Conservation (phyloP, 2,113 vertebrate species). For the Pituophis catenifer region DNA sequence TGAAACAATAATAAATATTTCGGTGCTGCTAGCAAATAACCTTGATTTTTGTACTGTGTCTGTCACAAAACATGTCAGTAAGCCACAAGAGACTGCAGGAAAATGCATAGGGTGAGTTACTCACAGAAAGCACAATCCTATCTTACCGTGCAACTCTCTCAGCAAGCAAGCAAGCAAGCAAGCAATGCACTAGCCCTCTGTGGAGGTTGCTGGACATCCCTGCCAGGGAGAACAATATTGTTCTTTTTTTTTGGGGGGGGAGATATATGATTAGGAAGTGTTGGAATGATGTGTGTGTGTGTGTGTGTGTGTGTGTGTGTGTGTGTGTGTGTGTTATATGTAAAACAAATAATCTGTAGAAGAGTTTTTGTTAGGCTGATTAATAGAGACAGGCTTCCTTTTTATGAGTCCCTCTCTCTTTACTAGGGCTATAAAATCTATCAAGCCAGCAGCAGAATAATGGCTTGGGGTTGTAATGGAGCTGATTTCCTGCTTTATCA, state of each 20-base stretch:
- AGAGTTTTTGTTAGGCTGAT: not conserved
- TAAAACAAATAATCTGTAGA: not conserved
- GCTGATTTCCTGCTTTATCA: not conserved
- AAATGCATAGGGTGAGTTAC: not conserved
- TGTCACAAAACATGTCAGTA: not conserved
- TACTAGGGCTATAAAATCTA: not conserved
- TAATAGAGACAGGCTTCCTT: not conserved
- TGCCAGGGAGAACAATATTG: not conserved
- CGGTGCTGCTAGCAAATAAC: not conserved
- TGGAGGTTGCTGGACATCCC: not conserved
- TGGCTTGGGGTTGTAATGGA: not conserved
- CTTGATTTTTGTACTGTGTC: not conserved
- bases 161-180: not conserved
- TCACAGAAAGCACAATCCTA: not conserved
- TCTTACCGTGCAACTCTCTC: not conserved
- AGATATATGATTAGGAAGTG: not conserved
- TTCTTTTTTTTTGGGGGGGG: not conserved
- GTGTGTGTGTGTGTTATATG: no score
- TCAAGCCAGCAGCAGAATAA: not conserved
- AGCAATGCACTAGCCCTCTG: not conserved
- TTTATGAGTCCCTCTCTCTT: not conserved
- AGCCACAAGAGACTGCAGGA: not conserved
- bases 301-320: no score
- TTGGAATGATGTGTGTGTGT: not conserved
- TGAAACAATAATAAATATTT: not conserved